Base-by-base conservation (phyloP, 2,888 invertebrate genomes). In the Smittia sp. region DNA sequence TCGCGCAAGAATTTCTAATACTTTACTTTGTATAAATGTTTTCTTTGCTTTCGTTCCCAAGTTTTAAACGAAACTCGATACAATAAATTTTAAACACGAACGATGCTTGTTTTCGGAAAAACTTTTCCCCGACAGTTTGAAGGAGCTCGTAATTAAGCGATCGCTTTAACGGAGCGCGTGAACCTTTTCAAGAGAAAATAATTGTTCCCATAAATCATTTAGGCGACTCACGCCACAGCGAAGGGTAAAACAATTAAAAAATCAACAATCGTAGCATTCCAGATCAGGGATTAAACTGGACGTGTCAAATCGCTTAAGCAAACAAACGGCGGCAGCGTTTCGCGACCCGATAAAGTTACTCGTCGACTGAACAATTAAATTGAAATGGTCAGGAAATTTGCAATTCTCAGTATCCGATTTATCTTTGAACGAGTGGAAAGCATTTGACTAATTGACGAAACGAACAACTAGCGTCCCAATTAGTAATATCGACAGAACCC, bases 51-150 rank as follows among this genome's bases (percentile, higher is more conserved):
- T 52, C 15, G 13, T 58, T 58, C 22, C 22, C 20, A 58, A 22
- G 58, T 58, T 58, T 58, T 7, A 15, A 15, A 13, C 58, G 22
- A 58, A 22, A 22, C 58, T 58, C 58, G 58, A 58, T 58, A 58
- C 58, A 58, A 58, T 58, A 58, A 58, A 58, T 58, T 58, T 18
- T 22, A 13, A 58, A 58, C 6, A 58, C 32, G 9, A 46, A 11
- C 13, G 11, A 46, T 32, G 32, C 32, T 32, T 9, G 9, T 32
- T 3, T 32, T 32, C n/a, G n/a, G n/a, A 9, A 32, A 32, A 32
- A 32, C 4, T 32, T 32, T 32, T 32, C 32, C 3, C 4, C 9
- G 32, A 32, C 32, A 32, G 32, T 9, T 32, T 32, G 32, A 32
- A 32, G 32, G 32, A n/a, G n/a, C 9, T 32, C 32, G 32, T 32